Evolutionary conservation across 2,797 vertebrate genomes (phyloP).

Genomic region (Rhinogobio ventralis): DNA sequence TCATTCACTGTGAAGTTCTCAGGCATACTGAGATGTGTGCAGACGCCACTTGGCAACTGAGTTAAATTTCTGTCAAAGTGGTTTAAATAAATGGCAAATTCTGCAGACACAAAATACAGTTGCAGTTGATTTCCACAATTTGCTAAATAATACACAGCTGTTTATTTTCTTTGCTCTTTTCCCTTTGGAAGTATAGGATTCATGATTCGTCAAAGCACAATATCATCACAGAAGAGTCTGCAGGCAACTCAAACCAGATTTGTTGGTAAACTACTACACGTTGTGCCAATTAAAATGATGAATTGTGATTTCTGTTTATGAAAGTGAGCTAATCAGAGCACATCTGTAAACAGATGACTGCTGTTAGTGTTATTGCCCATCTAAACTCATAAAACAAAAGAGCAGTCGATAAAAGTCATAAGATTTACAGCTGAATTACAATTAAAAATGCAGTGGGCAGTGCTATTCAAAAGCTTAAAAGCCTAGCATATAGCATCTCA

Average conservation of each 20-base stretch:
- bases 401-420: neutral
- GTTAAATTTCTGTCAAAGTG: neutral
- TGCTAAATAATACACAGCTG: neutral
- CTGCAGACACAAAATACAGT: constrained; percentile 4
- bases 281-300: constrained; percentile 30
- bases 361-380: constrained; percentile 15
- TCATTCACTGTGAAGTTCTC: constrained; percentile 12
- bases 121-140: constrained; percentile 19
- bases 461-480: neutral
- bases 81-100: constrained; percentile 2
- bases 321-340: constrained; percentile 30
- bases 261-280: constrained; percentile 31
- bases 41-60: neutral
- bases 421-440: neutral
- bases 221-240: constrained; percentile 9
- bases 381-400: constrained; percentile 14
- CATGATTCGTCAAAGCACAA: neutral
- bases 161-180: constrained; percentile 22
- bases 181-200: constrained; percentile 1
- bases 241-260: constrained; percentile 14
- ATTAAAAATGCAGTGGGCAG: neutral
- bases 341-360: constrained; percentile 28
- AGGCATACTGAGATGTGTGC: constrained; percentile 6
- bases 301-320: constrained; percentile 31
- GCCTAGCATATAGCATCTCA: neutral